Base-by-base conservation (phyloP, 1,140 invertebrate genomes). In the Prorops nasuta region DNA sequence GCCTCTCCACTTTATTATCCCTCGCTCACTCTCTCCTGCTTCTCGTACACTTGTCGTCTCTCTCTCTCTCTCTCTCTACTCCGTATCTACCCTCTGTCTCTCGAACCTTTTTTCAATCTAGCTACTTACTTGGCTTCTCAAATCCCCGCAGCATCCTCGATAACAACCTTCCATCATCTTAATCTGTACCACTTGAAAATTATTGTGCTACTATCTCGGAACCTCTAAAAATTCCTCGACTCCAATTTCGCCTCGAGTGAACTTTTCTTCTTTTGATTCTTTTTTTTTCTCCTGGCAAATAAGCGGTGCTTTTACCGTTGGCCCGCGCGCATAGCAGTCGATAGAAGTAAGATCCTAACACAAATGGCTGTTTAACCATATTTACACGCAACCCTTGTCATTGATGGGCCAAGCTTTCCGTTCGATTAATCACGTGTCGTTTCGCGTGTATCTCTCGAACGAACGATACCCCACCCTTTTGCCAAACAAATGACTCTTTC, bases 361-460 rank as follows among this genome's bases (percentile, higher is more conserved):
- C 24, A 28, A 28, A 40, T 40, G 38, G 10, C 20, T 22, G 44
- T 49, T 51, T 42, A 39, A 52, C 38, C 41, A 12, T 56, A 40
- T 56, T 51, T 56, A 37, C 44, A 19, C 17, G 12, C 18, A 31
- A 37, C 49, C 49, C 49, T 54, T 38, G 10, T 8, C 42, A 12
- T 1, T 7, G 17, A 4, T 9, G 14, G 10, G 16, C 14, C n/a
- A 4, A 7, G 19, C 20, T 34, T 50, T 48, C 44, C 49, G 15
- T 48, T 44, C 50, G 16, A 52, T 45, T 37, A 32, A 44, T 41
- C 44, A 19, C 40, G 49, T n/a, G 44, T 39, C 28, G 17, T 44
- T 17, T 51, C 19, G n/a, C 15, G 9, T 6, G 10, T 18, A 31
- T 38, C 47, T 24, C 42, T 32, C 24, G 8, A 37, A 31, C 12